These are phyloP conservation scores for Tetragonula carbonaria DNA, from an alignment of 2,888 invertebrate species.

Conservation along the genomic window DNA sequence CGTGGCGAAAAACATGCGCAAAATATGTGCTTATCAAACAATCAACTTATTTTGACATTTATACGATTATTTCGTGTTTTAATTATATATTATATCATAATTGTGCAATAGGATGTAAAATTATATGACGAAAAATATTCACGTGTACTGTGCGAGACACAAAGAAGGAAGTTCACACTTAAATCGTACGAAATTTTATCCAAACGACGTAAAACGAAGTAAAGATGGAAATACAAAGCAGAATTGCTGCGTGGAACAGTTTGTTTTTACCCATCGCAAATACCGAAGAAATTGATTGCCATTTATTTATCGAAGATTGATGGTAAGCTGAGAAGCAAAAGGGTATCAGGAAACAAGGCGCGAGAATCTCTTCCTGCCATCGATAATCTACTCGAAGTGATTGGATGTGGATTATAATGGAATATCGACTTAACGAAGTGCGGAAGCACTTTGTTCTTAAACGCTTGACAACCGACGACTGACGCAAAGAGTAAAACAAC, in stretches of 20 bases:
- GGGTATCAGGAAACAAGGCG: conserved; percentile 65
- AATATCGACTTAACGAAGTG: conserved; percentile 65
- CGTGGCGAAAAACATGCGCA: too few relatives aligned
- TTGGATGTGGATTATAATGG: conserved; percentile 78
- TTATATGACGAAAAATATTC: too few relatives aligned
- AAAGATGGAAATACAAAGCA: too few relatives aligned
- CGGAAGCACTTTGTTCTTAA: conserved; percentile 47
- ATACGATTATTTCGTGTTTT: too few relatives aligned
- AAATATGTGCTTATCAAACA: too few relatives aligned
- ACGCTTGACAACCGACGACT: conserved; percentile 9
- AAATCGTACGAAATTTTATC: too few relatives aligned
- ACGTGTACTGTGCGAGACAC: too few relatives aligned
- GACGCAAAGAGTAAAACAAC: neutral
- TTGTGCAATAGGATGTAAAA: too few relatives aligned
- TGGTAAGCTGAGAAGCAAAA: conserved; percentile 41
- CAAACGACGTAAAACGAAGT: too few relatives aligned
- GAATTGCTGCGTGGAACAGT: neutral
- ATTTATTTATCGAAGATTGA: conserved; percentile 72
- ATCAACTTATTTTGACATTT: too few relatives aligned
- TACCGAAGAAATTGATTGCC: conserved; percentile 45
- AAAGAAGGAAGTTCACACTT: too few relatives aligned
- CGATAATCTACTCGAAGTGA: conserved; percentile 79
- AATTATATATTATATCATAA: too few relatives aligned
- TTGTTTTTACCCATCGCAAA: conserved; percentile 10
- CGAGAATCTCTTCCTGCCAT: conserved; percentile 75